Base-by-base conservation (phyloP, 2,113 vertebrate genomes). In the Vicugna pacos region DNA sequence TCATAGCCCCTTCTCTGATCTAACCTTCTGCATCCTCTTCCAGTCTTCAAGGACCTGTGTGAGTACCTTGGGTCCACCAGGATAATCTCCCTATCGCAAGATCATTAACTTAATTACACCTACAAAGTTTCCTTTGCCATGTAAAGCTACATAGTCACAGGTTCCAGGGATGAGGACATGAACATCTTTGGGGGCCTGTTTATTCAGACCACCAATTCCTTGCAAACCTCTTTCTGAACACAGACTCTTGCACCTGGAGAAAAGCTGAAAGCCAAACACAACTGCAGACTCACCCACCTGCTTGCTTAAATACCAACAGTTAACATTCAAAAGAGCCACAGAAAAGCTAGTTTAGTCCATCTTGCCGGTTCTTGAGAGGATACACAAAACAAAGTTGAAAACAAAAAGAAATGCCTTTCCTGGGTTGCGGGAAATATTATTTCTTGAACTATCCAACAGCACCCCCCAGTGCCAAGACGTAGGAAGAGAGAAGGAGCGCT, bases 361-460 rank as follows among this genome's bases (percentile, higher is more conserved):
- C 72, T 58, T 5, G 13, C 50, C 91, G 60, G 30, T 38, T 89
- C 62, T 89, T 12, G 4, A 46, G 30, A 85, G 46, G 62, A 91
- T 12, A 52, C 6, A 42, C 46, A 56, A 15, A 50, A 67, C 22
- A 56, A 46, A 64, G 67, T 35, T 35, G 48, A 75, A 93, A 94
- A 73, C 77, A 69, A 70, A 93, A 26, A 82, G 17, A 85, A 92
- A 46, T 48, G 42, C 11, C 42, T 56, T 64, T 32, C n/a, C 46
- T 8, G 17, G 28, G 19, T 6, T 64, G 76, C 13, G 65, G 35
- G 17, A 76, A 75, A 75, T 46, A 28, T 13, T 84, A 3, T 32
- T 32, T 89, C 64, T 93, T 93, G 96, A 46, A 46, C 95, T 93
- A 94, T 95, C 96, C 97, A 92, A 97, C 89, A 97, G 97, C 93